phyloP scores from a whole-genome alignment of 2,113 vertebrate species.

The Balaenoptera acutorostrata region DNA sequence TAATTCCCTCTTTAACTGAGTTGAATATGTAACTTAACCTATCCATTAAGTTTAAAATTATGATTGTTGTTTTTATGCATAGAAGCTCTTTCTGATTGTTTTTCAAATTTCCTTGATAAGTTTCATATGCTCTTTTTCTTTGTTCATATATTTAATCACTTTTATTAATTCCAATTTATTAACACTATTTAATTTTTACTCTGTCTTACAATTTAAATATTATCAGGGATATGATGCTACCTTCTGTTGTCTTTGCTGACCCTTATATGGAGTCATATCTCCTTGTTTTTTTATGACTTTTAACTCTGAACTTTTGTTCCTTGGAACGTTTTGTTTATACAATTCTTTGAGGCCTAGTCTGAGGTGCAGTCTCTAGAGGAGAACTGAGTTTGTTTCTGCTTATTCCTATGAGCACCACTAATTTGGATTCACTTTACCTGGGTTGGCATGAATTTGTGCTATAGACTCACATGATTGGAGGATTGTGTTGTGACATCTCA shows the following conservation, averaged over 20 bases:
- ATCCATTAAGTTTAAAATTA: not conserved
- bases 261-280: not conserved
- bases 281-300: not conserved
- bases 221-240: not conserved
- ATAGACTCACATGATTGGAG: not conserved
- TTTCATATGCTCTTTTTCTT: not conserved
- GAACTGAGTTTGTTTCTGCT: not conserved
- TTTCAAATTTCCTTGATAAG: not conserved
- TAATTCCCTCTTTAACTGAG: not conserved
- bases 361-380: not conserved
- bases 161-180: not conserved
- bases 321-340: not conserved
- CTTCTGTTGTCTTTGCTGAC: not conserved
- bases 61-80: not conserved
- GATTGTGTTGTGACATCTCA: not conserved
- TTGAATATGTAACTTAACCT: not conserved
- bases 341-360: not conserved
- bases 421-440: not conserved
- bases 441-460: not conserved
- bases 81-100: not conserved
- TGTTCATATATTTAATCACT: not conserved
- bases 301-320: not conserved
- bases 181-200: not conserved
- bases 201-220: not conserved
- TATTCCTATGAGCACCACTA: not conserved